Conservation (phyloP, 2,797 vertebrate genomes). For the Dendrocincla fuliginosa region DNA sequence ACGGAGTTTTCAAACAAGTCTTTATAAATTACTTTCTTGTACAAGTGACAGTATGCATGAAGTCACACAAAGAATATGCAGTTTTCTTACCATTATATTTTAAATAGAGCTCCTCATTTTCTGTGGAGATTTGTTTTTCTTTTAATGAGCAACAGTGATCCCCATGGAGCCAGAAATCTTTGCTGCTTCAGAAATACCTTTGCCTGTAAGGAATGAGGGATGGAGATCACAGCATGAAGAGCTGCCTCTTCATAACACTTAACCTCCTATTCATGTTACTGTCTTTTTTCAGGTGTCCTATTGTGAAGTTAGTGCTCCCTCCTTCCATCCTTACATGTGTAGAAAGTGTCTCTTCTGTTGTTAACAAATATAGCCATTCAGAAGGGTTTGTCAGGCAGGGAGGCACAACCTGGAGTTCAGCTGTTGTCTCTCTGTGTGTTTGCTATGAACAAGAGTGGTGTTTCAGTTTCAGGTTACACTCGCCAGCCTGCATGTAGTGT, state of each 20-base stretch:
- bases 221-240: neutral
- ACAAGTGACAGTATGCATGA: neutral
- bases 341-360: neutral
- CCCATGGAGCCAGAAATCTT: neutral
- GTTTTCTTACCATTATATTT: neutral
- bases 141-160: neutral
- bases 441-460: neutral
- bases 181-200: neutral
- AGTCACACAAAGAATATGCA: neutral
- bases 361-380: neutral
- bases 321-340: neutral
- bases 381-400: neutral
- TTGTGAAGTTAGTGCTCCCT: neutral
- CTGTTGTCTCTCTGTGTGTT: neutral
- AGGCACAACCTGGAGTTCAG: neutral
- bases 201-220: neutral
- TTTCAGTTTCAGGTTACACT: neutral
- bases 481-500: neutral
- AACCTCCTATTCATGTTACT: neutral
- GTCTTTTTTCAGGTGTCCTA: neutral
- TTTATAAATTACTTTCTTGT: neutral
- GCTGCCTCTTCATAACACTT: neutral
- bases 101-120: neutral
- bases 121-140: neutral
- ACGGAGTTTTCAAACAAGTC: neutral